Evolutionary conservation across 2,888 invertebrate species (phyloP).

Genomic region (Platycnemis pennipes): DNA sequence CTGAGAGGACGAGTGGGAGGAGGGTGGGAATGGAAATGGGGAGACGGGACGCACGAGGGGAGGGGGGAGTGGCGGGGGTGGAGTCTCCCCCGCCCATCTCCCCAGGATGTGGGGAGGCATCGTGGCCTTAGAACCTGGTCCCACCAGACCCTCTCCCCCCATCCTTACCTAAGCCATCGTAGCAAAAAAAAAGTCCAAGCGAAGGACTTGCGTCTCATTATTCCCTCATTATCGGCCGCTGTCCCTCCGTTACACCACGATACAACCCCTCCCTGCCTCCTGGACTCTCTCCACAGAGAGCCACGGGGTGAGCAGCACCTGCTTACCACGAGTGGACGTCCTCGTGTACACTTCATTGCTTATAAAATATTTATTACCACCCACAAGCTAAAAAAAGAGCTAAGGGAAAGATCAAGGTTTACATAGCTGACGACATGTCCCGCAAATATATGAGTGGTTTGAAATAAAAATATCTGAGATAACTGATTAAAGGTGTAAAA

Average conservation of each 20-base stretch:
- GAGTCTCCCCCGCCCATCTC: conserved; percentile 72
- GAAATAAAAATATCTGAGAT: too few species aligned
- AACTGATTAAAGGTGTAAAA: too few species aligned
- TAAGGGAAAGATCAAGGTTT: too few species aligned
- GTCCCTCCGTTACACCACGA: background rate
- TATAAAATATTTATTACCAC: too few species aligned
- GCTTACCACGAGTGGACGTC: background rate
- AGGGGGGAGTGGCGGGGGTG: conserved; percentile 74
- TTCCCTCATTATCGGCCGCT: conserved; percentile 36
- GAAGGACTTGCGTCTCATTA: conserved; percentile 49
- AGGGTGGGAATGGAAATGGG: background rate
- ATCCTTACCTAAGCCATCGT: conserved; percentile 70
- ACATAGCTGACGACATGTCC: too few species aligned
- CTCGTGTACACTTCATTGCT: too few species aligned
- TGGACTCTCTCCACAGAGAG: background rate
- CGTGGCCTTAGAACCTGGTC: conserved; percentile 67
- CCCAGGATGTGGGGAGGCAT: conserved; percentile 33
- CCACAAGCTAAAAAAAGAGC: too few species aligned
- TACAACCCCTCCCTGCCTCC: background rate
- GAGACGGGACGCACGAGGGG: conserved; percentile 65
- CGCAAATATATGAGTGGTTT: too few species aligned
- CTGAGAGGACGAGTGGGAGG: too few species aligned
- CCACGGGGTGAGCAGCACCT: background rate
- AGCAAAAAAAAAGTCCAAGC: conserved; percentile 17
- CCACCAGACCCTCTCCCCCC: conserved; percentile 71